A percentile compares a stretch with the other conserved stretches of the same genome.
phyloP scores from a whole-genome alignment of 2,797 vertebrate species.

The Sebastes nivosus region DNA sequence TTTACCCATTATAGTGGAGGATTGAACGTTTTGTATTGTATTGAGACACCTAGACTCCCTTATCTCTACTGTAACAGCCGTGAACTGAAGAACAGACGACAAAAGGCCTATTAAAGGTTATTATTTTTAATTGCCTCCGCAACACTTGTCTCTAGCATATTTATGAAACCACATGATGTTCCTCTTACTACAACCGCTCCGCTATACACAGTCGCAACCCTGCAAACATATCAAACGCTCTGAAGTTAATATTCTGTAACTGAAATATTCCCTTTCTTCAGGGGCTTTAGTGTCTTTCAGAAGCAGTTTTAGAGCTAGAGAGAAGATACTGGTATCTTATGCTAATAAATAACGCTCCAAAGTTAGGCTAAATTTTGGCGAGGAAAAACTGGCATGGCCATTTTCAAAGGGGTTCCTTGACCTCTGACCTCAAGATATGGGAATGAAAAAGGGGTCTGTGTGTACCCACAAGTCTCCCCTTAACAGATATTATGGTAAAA shows the following conservation, averaged over 20 bases:
- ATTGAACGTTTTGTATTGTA: not conserved
- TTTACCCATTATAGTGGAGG: not conserved
- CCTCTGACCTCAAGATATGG: too few relatives aligned
- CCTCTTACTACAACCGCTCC: not conserved
- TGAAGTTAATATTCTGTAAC: not conserved
- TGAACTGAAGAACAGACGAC: not conserved
- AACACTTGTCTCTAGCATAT: not conserved
- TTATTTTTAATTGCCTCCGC: not conserved
- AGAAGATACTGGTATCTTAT: too few relatives aligned
- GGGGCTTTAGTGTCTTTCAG: too few relatives aligned
- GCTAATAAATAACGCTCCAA: too few relatives aligned
- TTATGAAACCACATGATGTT: not conserved
- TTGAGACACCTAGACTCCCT: not conserved
- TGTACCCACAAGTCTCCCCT: too few relatives aligned
- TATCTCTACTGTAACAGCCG: not conserved
- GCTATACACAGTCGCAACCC: not conserved
- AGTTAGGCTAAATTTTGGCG: too few relatives aligned
- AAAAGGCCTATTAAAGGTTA: not conserved
- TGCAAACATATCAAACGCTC: not conserved
- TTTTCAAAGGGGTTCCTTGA: too few relatives aligned
- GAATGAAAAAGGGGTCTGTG: too few relatives aligned
- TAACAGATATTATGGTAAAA: too few relatives aligned
- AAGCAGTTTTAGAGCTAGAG: too few relatives aligned
- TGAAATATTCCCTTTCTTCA: not conserved
- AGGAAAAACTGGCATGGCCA: too few relatives aligned